These are phyloP conservation scores for Yponomeuta malinellus DNA, from an alignment of 2,888 invertebrate species.

Conservation along the genomic window DNA sequence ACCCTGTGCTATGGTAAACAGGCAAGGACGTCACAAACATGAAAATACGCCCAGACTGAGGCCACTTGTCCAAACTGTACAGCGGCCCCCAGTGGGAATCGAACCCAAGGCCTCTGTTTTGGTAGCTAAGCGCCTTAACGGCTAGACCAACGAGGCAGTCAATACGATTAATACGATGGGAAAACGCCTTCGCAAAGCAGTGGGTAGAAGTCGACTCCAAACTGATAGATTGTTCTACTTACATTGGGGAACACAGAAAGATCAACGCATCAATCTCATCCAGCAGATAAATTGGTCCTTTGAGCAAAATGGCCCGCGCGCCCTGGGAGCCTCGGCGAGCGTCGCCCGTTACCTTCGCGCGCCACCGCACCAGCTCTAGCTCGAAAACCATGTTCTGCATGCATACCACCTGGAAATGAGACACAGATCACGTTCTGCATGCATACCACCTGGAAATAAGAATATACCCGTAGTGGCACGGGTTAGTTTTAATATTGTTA, in stretches of 20 bases:
- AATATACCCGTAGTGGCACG: background rate
- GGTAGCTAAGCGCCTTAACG: no score
- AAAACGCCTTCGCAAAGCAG: no score
- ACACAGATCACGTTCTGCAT: slow-evolving; percentile 84
- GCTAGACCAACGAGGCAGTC: no score
- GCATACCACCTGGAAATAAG: slow-evolving; percentile 78
- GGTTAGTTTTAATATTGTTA: no score
- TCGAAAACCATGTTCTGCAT: slow-evolving; percentile 91
- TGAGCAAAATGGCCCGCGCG: slow-evolving; percentile 82
- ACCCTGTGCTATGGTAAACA: no score
- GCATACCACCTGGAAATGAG: slow-evolving; percentile 78
- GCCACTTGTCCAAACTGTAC: no score
- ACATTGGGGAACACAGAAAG: slow-evolving; percentile 93
- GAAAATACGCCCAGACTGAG: no score
- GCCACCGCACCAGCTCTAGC: slow-evolving; percentile 83
- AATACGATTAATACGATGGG: no score
- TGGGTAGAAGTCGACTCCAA: no score
- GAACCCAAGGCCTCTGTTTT: no score
- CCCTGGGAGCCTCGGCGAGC: slow-evolving; percentile 79
- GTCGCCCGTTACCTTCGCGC: slow-evolving; percentile 48
- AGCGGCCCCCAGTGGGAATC: no score
- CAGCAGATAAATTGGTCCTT: slow-evolving; percentile 90
- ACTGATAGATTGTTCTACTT: slow-evolving; percentile 45
- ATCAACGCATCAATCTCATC: slow-evolving; percentile 87
- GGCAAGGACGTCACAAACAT: no score